Conservation (phyloP, 53 echinoderm and acorn worm species). For the Patiria pectinifera region DNA sequence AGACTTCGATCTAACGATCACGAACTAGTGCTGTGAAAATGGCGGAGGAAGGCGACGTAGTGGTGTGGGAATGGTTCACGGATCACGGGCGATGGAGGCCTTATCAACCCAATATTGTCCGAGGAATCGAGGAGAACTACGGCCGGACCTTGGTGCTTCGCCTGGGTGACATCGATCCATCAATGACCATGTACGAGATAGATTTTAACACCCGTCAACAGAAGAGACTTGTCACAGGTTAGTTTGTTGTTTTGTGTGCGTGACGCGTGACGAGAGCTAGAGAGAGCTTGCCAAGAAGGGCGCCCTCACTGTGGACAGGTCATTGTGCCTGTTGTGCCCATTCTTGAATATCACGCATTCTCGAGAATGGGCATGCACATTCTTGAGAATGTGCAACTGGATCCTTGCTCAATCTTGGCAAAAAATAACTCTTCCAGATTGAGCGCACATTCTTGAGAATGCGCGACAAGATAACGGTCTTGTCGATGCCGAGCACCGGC, state of each 20-base stretch:
- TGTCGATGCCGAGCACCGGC: no score
- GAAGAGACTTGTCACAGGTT: constrained; percentile 79
- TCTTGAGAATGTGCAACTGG: no score
- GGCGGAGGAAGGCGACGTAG: constrained; percentile 68
- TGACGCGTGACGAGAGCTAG: not conserved
- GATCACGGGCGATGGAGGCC: constrained; percentile 97
- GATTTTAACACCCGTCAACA: constrained; percentile 81
- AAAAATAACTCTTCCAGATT: no score
- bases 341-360: no score
- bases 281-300: no score
- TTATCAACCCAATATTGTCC: constrained; percentile 79
- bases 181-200: constrained; percentile 82
- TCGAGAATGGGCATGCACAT: no score
- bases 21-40: constrained; percentile 32
- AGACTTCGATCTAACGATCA: not conserved
- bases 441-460: no score
- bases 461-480: no score
- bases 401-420: no score
- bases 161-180: constrained; percentile 75
- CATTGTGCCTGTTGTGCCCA: no score
- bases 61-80: constrained; percentile 99
- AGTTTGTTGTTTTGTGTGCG: not conserved
- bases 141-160: constrained; percentile 59
- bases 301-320: no score
- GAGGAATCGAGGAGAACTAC: constrained; percentile 83